phyloP scores from a whole-genome alignment of 1,140 invertebrate genomes.

The Delia radicum region DNA sequence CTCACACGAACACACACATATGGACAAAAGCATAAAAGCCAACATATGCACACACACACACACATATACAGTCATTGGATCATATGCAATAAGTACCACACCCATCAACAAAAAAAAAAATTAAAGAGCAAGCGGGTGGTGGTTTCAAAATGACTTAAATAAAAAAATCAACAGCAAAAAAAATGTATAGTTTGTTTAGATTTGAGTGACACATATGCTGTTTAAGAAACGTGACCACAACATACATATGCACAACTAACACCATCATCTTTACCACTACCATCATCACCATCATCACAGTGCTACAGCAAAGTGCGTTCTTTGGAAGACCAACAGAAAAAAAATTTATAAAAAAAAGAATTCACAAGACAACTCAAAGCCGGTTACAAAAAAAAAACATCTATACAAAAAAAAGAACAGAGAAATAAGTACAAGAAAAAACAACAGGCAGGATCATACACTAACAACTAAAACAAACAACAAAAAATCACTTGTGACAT shows the following conservation, averaged over 20 bases:
- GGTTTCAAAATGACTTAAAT: neutral
- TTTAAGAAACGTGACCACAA: conserved; percentile 19
- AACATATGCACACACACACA: neutral
- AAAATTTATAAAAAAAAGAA: too few relatives aligned
- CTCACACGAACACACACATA: neutral
- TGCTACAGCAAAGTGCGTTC: neutral
- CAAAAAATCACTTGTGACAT: too few relatives aligned
- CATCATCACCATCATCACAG: neutral
- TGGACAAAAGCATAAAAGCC: neutral
- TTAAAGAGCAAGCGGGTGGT: neutral
- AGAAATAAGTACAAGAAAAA: neutral
- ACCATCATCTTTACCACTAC: neutral
- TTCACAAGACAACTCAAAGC: neutral
- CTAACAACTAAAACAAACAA: neutral
- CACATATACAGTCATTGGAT: neutral
- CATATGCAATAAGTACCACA: neutral
- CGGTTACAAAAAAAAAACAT: neutral
- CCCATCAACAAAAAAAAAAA: neutral
- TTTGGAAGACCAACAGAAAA: neutral
- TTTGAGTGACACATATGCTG: conserved; percentile 21
- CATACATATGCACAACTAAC: neutral
- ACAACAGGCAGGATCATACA: neutral
- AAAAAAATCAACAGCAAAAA: neutral
- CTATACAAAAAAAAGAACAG: neutral
- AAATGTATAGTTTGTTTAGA: neutral